phyloP scores from a whole-genome alignment of 2,113 vertebrate genomes.

The Ariopsis seemanni region DNA sequence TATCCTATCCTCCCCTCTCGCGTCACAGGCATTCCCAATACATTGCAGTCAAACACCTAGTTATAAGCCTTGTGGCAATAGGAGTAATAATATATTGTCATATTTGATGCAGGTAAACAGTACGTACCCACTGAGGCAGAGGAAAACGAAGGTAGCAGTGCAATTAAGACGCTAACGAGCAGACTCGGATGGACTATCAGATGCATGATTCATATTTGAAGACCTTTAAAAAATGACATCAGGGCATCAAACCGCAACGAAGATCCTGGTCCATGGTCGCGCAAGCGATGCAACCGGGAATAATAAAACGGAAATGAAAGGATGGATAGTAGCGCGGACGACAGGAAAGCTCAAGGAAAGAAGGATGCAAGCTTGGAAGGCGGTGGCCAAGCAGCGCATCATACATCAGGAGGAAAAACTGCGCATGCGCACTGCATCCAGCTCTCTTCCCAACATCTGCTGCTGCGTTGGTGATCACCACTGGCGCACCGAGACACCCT shows the following conservation, averaged over 20 bases:
- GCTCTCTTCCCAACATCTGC: constrained; percentile 16
- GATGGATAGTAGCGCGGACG: constrained; percentile 56
- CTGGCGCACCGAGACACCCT: constrained; percentile 1
- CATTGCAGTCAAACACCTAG: not conserved
- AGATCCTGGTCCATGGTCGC: constrained; percentile 69
- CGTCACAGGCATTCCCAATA: not conserved
- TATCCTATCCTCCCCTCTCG: not conserved
- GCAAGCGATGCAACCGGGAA: constrained; percentile 36
- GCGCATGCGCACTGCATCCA: constrained; percentile 49
- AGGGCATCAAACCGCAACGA: constrained; percentile 69
- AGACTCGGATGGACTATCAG: constrained; percentile 80
- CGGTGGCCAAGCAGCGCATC: constrained; percentile 72
- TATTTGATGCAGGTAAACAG: constrained; percentile 24
- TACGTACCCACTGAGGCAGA: constrained; percentile 75
- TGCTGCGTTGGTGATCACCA: constrained; percentile 29
- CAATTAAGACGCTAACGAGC: constrained; percentile 73
- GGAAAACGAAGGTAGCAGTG: constrained; percentile 69
- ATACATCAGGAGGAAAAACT: constrained; percentile 43
- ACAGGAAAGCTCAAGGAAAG: constrained; percentile 55
- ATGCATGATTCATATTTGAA: constrained; percentile 85
- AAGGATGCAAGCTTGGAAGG: constrained; percentile 62
- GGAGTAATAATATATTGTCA: not conserved
- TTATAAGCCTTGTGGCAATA: not conserved
- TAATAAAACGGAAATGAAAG: constrained; percentile 25
- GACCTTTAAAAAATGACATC: constrained; percentile 69